Evolutionary conservation across 1,140 invertebrate genomes (phyloP), one percentile per base, ranked within the genome.

Genomic region (Drosophila pseudoananassae): DNA sequence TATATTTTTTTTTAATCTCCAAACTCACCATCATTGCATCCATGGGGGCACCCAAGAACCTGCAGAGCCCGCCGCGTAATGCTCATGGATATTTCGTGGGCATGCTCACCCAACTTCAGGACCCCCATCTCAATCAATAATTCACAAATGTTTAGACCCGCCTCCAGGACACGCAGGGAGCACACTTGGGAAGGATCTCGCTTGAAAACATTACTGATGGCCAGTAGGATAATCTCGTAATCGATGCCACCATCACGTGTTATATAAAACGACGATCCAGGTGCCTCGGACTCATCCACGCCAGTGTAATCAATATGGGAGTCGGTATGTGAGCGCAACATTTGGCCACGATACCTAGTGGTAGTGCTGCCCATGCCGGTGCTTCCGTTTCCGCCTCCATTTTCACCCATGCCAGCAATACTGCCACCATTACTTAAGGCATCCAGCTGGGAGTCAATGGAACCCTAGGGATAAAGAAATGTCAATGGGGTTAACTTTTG

Each of bases 201-300:
- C 69, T 97, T 93, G 1, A 97, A 95, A 7, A 98, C 95, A 55
- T 95, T 95, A 91, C 98, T 97, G 0, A 99, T 94, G 3, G 96
- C 97, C 96, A 98, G 77, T 12, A 99, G 92, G 2, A 99, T 95
- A 7, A 99, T 96, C 92, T 96, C 95, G 69, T 97, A 95, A 92
- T 99, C 97, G 43, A 99, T 95, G 85, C 98, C 96, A 0, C 99
- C 99, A 84, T 99, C 97, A 83, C 96, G 96, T 27, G 98, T 98
- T 27, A 99, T 99, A 79, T 99, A 99, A 91, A 95, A 95, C 12
- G 95, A 92, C 0, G 98, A 97, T 0, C 98, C 99, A 0, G 97
- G 94, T 1, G 97, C 97, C 93, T 98, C 97, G 3, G 94, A 94
- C 76, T 97, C 96, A 74, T 96, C 95, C 27, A 94, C 93, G 1